Base-by-base conservation (phyloP, 2,797 vertebrate genomes). In the Scomberomorus guttatus region DNA sequence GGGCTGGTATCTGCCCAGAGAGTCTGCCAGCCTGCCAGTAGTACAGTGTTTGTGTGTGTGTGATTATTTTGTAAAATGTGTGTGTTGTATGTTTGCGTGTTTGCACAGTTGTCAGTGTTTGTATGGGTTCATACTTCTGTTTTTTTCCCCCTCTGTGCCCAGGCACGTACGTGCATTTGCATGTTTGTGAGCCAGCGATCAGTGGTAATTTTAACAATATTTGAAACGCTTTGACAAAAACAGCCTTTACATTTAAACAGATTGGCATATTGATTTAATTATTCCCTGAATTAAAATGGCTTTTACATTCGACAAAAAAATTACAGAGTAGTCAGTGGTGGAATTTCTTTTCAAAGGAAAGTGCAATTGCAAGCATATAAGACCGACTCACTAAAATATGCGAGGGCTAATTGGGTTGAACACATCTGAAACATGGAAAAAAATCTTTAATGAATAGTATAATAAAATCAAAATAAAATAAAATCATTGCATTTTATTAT, bases 1-100 rank as follows among this genome's bases (percentile, higher is more conserved):
- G 81, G 80, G 77, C 76, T 89, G 86, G 88, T 88, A 85, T 85
- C 83, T 87, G 81, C 82, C 86, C 85, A 84, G 86, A 87, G 81
- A 90, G 79, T 42, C 76, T 83, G 81, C 83, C 62, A 79, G 83
- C 70, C 74, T 82, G 86, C 84, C 89, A 79, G 67, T 72, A 81
- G 61, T 70, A 60, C 56, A 84, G 69, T 63, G 56, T 77, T 61
- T 65, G 44, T 65, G 55, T 72, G 76, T 71, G 68, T 77, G 71
- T 77, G 75, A 73, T 82, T 72, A 80, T 73, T 86, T 83, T 77
- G 67, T 86, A 66, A 79, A 85, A 85, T 68, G 72, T 65, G 77
- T 56, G 80, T 75, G 72, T 69, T 72, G 44, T 69, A 29, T 55
- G 64, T 70, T 70, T 69, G 77, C 54, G 25, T 82, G 75, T 90